Evolutionary conservation across 2,797 vertebrate genomes (phyloP).

Genomic region (Ctenopoma multispine): DNA sequence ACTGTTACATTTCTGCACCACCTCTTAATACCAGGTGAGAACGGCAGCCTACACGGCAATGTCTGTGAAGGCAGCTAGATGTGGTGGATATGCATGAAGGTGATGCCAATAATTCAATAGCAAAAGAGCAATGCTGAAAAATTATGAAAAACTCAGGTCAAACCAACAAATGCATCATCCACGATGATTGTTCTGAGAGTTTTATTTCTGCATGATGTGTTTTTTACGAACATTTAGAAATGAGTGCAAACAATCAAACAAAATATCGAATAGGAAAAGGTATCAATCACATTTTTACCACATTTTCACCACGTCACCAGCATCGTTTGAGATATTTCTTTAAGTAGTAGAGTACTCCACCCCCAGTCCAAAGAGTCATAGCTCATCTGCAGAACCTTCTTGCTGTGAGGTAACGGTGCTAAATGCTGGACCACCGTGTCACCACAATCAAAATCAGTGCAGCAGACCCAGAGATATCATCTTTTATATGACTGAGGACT

Average conservation of each 20-base stretch:
- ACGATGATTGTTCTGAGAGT: not conserved
- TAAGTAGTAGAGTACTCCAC: no score
- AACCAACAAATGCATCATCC: not conserved
- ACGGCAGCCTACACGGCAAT: constrained; percentile 36
- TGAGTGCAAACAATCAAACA: not conserved
- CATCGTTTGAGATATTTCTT: no score
- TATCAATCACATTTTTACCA: no score
- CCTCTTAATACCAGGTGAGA: constrained; percentile 46
- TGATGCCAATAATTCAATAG: constrained; percentile 26
- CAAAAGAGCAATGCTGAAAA: constrained; percentile 34
- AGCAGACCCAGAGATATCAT: no score
- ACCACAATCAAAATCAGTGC: no score
- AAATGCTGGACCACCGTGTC: no score
- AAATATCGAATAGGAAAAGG: no score
- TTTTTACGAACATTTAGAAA: no score
- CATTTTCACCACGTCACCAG: no score
- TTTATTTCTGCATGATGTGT: constrained; percentile 21
- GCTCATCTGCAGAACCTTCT: no score
- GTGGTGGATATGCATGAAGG: constrained; percentile 23
- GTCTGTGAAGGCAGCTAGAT: constrained; percentile 26
- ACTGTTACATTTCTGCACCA: constrained; percentile 29
- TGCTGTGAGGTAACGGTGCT: no score
- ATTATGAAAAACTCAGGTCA: constrained; percentile 13
- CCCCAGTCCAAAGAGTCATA: no score
- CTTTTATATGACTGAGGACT: not conserved